Conservation (phyloP, 2,888 invertebrate genomes). For the Hoplodrina blanda region DNA sequence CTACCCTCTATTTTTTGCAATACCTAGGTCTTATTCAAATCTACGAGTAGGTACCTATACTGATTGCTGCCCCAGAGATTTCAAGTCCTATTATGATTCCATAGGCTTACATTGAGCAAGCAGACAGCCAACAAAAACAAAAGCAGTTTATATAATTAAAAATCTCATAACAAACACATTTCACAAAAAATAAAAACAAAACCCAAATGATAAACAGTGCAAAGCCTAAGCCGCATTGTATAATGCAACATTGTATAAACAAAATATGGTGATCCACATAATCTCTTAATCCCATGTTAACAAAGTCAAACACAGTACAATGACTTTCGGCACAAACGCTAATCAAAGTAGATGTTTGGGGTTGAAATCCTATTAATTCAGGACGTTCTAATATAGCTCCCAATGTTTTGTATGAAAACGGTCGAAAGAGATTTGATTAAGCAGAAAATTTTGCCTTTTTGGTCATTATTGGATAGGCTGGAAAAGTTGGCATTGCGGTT, state of each 20-base stretch:
- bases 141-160: background rate
- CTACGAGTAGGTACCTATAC: no score
- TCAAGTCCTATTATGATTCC: no score
- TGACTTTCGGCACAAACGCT: conserved; percentile 50
- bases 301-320: conserved; percentile 55
- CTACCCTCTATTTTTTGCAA: no score
- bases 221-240: conserved; percentile 40
- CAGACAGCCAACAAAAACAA: background rate
- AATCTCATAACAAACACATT: background rate
- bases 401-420: conserved; percentile 58
- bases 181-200: background rate
- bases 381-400: conserved; percentile 44
- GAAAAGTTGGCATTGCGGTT: conserved; percentile 37
- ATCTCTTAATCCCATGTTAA: conserved; percentile 51
- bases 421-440: conserved; percentile 57
- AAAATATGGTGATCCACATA: conserved; percentile 61
- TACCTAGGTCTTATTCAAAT: no score
- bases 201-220: conserved; percentile 34
- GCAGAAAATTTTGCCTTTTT: conserved; percentile 55
- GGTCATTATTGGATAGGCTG: conserved; percentile 40
- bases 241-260: conserved; percentile 46
- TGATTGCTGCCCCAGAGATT: no score
- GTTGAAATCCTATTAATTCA: conserved; percentile 62
- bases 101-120: no score
- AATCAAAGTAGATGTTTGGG: conserved; percentile 52